These are phyloP conservation scores for Pipistrellus nathusii DNA, from an alignment of 2,797 vertebrate species.

Conservation along the genomic window DNA sequence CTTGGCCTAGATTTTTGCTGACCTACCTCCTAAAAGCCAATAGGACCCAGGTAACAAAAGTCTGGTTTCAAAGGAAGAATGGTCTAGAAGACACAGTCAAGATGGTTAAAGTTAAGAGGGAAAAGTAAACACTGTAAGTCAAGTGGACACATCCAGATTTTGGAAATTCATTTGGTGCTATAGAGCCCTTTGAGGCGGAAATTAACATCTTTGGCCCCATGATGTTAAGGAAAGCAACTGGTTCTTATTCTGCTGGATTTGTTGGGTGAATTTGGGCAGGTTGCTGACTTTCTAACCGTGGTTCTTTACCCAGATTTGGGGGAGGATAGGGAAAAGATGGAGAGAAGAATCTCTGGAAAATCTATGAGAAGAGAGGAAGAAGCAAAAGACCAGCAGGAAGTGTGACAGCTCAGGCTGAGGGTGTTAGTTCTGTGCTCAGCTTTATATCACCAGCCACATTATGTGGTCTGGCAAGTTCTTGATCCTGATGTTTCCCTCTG, in stretches of 20 bases:
- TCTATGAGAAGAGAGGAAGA: neutral
- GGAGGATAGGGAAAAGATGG: neutral
- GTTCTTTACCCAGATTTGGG: neutral
- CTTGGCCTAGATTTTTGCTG: neutral
- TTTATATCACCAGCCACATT: no score
- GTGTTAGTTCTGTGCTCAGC: neutral
- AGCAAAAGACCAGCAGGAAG: neutral
- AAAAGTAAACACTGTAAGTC: neutral
- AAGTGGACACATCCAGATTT: neutral
- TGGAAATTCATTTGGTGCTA: neutral
- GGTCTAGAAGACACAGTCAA: neutral
- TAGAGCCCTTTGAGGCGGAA: neutral
- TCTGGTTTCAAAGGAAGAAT: neutral
- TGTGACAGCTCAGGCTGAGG: no score
- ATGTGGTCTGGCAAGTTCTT: neutral
- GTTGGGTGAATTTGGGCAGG: neutral
- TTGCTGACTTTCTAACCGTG: neutral
- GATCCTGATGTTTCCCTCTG: neutral
- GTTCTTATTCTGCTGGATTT: neutral
- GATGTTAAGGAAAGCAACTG: neutral
- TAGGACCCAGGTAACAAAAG: neutral
- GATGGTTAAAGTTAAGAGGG: neutral
- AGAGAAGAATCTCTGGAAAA: neutral
- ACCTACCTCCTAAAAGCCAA: neutral
- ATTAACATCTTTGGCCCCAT: neutral